Evolutionary conservation across 2,113 vertebrate genomes (phyloP).

Genomic region (Pelecanoides urinatrix): DNA sequence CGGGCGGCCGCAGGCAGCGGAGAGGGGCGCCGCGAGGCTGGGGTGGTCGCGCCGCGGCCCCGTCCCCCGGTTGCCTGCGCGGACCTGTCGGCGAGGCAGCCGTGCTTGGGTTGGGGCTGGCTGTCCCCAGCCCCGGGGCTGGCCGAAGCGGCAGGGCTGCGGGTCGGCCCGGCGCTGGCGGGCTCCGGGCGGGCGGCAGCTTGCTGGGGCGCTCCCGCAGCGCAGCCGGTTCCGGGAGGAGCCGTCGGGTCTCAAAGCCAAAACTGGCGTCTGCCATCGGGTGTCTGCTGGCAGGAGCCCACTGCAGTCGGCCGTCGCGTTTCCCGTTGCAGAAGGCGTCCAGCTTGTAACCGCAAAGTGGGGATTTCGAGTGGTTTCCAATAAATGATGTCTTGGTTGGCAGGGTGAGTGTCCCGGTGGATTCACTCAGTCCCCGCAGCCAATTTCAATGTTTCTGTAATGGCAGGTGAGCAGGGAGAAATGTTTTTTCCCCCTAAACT

Average conservation of each 20-base stretch:
- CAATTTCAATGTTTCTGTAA: neutral
- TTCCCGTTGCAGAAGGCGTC: neutral
- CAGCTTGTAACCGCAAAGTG: fast-evolving
- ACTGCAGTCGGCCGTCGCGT: fast-evolving
- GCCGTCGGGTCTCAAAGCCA: neutral
- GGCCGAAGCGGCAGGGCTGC: no score
- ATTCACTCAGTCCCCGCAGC: neutral
- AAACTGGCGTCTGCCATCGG: fast-evolving
- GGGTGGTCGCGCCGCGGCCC: neutral
- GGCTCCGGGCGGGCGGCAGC: neutral
- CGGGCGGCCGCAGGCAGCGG: neutral
- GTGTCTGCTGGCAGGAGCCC: neutral
- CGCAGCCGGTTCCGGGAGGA: neutral
- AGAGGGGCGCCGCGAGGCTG: neutral
- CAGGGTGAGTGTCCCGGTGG: neutral
- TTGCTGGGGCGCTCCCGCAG: neutral
- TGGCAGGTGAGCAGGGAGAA: neutral
- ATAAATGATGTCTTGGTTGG: fast-evolving
- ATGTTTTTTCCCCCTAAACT: fast-evolving
- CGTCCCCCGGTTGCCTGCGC: no score
- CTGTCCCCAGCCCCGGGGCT: no score
- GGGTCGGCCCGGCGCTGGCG: no score
- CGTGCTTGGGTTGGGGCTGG: neutral
- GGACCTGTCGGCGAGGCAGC: neutral
- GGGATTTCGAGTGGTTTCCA: neutral